Evolutionary conservation across 2,797 vertebrate species (phyloP), one percentile per base, ranked within the genome.

Genomic region (Varecia variegata): DNA sequence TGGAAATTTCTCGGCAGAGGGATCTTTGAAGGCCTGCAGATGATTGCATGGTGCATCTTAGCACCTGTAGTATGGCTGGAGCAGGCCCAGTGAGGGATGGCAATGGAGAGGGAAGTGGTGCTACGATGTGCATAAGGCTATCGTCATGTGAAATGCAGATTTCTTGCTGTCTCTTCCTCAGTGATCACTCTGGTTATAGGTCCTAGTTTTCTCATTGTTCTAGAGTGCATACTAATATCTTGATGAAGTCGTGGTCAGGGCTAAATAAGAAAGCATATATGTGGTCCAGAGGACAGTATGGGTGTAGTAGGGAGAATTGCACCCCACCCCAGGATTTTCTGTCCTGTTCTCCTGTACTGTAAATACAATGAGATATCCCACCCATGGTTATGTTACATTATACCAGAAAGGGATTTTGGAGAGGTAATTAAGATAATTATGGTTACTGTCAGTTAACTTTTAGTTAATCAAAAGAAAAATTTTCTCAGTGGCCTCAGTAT

Each of bases 171-270:
- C 70, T 94, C 30, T 86, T 86, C 1, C 5, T 7, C 43, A 65
- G 21, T 7, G 25, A 70, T 87, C 32, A 80, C 18, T 87, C 40
- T 95, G 58, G 65, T 21, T 92, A 2, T 38, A 47, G 43, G 58
- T 67, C 58, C 23, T 93, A 54, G 30, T 76, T 88, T 93, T 83
- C 50, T 67, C 58, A 90, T 47, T 68, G 6, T 85, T 95, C 21
- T 80, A 62, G 9, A 70, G 71, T 79, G 60, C 84, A 40, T 86
- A 60, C 35, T 93, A 25, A 8, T 73, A 58, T 82, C 43, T 90
- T 94, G 62, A 74, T 17, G 89, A 96, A 56, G 13, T 18, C 79
- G 30, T 60, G 56, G 11, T 60, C 32, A 92, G 7, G 56, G 38
- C n/a, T 43, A 7, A 80, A 86, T 86, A 40, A 74, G 12, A 71